Percentiles rank a stretch among this genome's conserved stretches.
Conservation (phyloP, 2,888 invertebrate genomes). For the Tricholauxania praeusta region DNA sequence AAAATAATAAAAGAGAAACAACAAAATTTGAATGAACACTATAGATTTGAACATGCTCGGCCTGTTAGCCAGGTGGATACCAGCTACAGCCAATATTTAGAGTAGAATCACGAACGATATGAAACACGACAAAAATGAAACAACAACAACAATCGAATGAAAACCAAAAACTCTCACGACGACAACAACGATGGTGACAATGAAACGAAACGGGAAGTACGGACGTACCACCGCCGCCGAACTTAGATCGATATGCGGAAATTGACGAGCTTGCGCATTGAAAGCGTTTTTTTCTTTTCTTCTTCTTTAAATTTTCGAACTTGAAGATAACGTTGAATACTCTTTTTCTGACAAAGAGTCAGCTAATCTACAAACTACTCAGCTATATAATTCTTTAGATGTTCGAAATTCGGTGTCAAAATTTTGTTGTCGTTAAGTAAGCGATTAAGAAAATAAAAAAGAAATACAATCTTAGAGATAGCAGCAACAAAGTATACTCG, state of each 20-base stretch:
- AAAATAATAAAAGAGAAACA: constrained; percentile 3
- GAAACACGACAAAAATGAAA: constrained; percentile 20
- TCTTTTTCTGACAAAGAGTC: neutral
- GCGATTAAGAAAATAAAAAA: neutral
- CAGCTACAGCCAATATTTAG: neutral
- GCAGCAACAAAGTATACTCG: neutral
- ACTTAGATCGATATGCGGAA: constrained; percentile 55
- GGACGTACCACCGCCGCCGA: constrained; percentile 29
- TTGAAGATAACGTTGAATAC: neutral
- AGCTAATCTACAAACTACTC: no score
- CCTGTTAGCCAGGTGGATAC: constrained; percentile 14
- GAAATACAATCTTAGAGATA: no score
- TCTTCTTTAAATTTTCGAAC: neutral
- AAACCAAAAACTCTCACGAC: constrained; percentile 10
- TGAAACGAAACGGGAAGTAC: constrained; percentile 16
- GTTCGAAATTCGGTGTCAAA: neutral
- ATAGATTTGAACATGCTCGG: neutral
- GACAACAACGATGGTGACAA: neutral
- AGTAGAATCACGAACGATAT: constrained; percentile 34
- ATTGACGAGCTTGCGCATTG: constrained; percentile 54
- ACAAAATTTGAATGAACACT: constrained; percentile 41
- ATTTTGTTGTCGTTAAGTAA: constrained; percentile 6
- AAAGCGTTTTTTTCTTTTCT: constrained; percentile 44
- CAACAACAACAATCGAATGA: constrained; percentile 10
- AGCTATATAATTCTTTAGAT: no score